Percentiles rank a stretch among this genome's conserved stretches.
These are phyloP conservation scores for Lamproptera curius DNA, from an alignment of 2,888 invertebrate species.

Conservation along the genomic window DNA sequence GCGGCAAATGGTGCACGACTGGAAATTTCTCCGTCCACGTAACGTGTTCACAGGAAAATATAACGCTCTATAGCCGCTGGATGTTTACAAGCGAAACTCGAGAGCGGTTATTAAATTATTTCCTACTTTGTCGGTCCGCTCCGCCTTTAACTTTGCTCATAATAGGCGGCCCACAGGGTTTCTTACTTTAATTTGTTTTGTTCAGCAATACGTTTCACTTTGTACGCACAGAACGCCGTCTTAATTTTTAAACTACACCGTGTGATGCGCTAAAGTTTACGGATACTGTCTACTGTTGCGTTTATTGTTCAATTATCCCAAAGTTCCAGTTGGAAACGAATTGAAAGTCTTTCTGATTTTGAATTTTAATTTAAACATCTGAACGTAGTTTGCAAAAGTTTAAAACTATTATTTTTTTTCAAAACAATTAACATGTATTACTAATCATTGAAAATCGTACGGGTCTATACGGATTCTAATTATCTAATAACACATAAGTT, in stretches of 20 bases:
- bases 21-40: constrained; percentile 46
- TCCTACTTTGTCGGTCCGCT: constrained; percentile 20
- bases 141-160: constrained; percentile 21
- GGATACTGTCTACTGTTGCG: not conserved
- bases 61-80: constrained; percentile 14
- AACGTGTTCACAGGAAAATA: constrained; percentile 25
- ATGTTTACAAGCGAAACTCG: constrained; percentile 15
- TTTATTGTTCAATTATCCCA: not conserved
- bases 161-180: constrained; percentile 19
- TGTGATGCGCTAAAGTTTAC: not conserved
- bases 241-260: constrained; percentile 15
- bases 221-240: constrained; percentile 11
- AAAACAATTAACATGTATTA: too few relatives aligned
- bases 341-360: too few relatives aligned
- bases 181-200: constrained; percentile 22
- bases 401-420: too few relatives aligned
- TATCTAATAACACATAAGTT: too few relatives aligned
- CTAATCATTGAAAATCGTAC: too few relatives aligned
- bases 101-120: constrained; percentile 21
- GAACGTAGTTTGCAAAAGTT: too few relatives aligned
- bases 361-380: too few relatives aligned
- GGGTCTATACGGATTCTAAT: too few relatives aligned
- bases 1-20: constrained; percentile 50
- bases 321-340: too few relatives aligned
- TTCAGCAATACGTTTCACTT: constrained; percentile 21